Evolutionary conservation across 2,888 invertebrate species (phyloP).

Genomic region (Cynaeus angustus): DNA sequence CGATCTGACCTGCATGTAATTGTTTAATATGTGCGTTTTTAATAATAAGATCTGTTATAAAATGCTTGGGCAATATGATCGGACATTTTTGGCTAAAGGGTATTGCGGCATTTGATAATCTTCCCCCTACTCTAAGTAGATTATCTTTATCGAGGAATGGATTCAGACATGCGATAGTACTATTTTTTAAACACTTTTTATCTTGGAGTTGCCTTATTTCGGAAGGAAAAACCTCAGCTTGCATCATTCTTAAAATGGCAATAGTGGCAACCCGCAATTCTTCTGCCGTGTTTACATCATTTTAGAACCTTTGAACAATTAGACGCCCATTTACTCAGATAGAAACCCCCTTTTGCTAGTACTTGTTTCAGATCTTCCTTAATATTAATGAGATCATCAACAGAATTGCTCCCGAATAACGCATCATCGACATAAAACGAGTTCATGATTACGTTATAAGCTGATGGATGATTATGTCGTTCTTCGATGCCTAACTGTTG

Average conservation of each 20-base stretch:
- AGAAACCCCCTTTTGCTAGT: conserved; percentile 37
- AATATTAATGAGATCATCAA: not conserved
- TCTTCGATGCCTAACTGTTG: too few relatives aligned
- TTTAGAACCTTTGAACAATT: not conserved
- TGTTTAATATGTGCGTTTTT: conserved; percentile 17
- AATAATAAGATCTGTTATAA: conserved; percentile 2
- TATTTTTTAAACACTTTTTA: not conserved
- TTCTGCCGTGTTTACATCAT: not conserved
- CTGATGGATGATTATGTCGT: too few relatives aligned
- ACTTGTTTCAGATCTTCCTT: conserved; percentile 25
- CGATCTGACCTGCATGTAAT: conserved; percentile 23
- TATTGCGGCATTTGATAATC: not conserved
- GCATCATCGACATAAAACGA: too few relatives aligned
- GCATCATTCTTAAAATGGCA: not conserved
- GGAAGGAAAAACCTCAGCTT: not conserved
- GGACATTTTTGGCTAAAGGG: not conserved
- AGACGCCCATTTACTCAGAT: conserved; percentile 39
- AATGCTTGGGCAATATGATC: not conserved
- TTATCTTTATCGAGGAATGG: not conserved
- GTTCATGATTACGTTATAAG: too few relatives aligned
- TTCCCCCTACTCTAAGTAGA: conserved; percentile 21
- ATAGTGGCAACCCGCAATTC: not conserved
- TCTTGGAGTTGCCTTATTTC: conserved; percentile 11
- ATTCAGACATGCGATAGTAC: not conserved
- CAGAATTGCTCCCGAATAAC: too few relatives aligned